Base-by-base conservation (phyloP, 2,113 vertebrate genomes). In the Sinocyclocheilus grahami region DNA sequence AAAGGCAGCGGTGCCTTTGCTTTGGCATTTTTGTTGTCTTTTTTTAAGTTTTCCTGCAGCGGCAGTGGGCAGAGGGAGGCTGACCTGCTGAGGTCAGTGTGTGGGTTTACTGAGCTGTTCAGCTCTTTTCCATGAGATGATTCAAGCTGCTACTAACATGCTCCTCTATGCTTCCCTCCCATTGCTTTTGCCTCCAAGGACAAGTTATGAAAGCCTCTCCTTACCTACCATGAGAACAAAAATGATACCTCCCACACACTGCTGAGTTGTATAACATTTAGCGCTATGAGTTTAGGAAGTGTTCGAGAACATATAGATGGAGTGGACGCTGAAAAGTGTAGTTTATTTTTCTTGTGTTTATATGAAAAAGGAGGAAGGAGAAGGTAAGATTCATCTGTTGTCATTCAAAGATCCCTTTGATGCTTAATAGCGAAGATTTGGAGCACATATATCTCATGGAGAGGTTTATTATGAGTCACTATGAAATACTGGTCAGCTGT, bases 131-230 rank as follows among this genome's bases (percentile, higher is more conserved):
- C 55, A 80, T 91, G 90, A 82, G 91, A 91, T 93, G 92, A 94
- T 94, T 94, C 91, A 93, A 93, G 91, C 93, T 90, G 87, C 84
- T 83, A 87, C 91, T 91, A 90, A 93, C 90, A 89, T 90, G 92
- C 90, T 90, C 87, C 89, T 91, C 86, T 62, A 22, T 90, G 91
- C 90, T 93, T 87, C 89, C 91, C 90, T 93, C 93, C 85, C 53
- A 80, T 86, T 46, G 62, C 90, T 84, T 82, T 89, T 82, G 87
- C 78, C 81, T 88, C 89, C 85, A 93, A 95, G 93, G 93, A 94
- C 91, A 89, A 89, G 93, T 95, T 95, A 95, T 91, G 90, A 95
- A 95, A 95, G 92, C 91, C 93, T 93, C 91, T 93, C 91, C 91
- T 92, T 90, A 90, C 91, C 92, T 92, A 88, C 90, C 86, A 76